Conservation (phyloP, 2,888 invertebrate genomes). For the Clivina fossor region DNA sequence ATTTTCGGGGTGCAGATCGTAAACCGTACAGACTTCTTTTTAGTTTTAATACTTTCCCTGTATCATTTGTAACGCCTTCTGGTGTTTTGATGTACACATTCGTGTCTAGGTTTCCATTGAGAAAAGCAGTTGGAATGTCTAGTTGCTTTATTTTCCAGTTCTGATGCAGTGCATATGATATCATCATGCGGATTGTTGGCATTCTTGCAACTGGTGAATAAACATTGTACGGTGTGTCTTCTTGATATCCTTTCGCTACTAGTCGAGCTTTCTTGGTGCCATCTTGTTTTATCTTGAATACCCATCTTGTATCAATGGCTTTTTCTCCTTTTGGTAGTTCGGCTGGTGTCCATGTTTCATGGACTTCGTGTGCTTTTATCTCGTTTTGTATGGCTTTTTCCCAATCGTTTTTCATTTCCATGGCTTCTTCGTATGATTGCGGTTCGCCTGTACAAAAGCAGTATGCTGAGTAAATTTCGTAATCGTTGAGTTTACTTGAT, state of each 20-base stretch:
- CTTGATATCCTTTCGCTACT: no score
- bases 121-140: slow-evolving; percentile 27
- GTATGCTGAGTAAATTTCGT: slow-evolving; percentile 25
- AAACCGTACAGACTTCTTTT: slow-evolving; percentile 15
- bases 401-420: slow-evolving; percentile 2
- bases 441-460: slow-evolving; percentile 13
- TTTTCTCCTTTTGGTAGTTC: slow-evolving; percentile 34
- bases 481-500: slow-evolving; percentile 19
- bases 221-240: no score
- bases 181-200: no score
- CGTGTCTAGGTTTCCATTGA: slow-evolving; percentile 31
- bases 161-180: slow-evolving; percentile 23
- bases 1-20: slow-evolving; percentile 15
- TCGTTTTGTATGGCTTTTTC: slow-evolving; percentile 20
- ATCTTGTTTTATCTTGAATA: slow-evolving; percentile 37
- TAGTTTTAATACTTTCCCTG: slow-evolving; percentile 22
- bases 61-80: slow-evolving; percentile 19
- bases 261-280: slow-evolving; percentile 38
- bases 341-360: slow-evolving; percentile 19
- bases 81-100: slow-evolving; percentile 19
- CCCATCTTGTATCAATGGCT: slow-evolving; percentile 39
- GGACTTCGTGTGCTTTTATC: slow-evolving; percentile 4
- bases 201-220: no score
- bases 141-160: slow-evolving; percentile 20
- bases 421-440: slow-evolving; percentile 15